Conservation (phyloP, 1,140 invertebrate species). For the Lordiphosa collinella region DNA sequence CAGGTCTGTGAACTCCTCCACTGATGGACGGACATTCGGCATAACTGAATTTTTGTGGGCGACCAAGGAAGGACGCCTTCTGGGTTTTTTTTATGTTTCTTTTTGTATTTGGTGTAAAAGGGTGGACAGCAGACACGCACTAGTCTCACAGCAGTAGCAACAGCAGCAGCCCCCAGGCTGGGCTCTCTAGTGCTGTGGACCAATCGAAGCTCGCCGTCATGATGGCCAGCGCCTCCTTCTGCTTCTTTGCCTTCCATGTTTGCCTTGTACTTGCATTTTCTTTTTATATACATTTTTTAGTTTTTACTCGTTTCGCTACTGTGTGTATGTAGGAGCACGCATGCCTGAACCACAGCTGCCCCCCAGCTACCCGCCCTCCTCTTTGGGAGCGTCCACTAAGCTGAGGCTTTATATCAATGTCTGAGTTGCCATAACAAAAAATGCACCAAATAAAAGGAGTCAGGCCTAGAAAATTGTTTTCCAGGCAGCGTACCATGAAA, state of each 20-base stretch:
- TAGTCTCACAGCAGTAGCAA: slow-evolving; percentile 33
- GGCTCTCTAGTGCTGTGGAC: slow-evolving; percentile 33
- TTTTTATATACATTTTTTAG: slow-evolving; percentile 76
- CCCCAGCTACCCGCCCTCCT: slow-evolving; percentile 2
- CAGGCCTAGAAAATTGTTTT: slow-evolving; percentile 71
- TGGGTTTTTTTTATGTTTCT: slow-evolving; percentile 20
- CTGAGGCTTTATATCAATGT: slow-evolving; percentile 69
- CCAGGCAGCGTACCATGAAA: slow-evolving; percentile 67
- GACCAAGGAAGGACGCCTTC: slow-evolving; percentile 35
- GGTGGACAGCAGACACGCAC: slow-evolving; percentile 56
- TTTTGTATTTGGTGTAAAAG: slow-evolving; percentile 14
- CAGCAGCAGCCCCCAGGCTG: slow-evolving; percentile 47
- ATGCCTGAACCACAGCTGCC: slow-evolving; percentile 43
- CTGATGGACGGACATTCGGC: too few species aligned
- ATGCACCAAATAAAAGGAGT: slow-evolving; percentile 27
- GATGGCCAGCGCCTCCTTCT: slow-evolving; percentile 21
- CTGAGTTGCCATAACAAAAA: slow-evolving; percentile 59
- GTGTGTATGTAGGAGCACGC: slow-evolving; percentile 45
- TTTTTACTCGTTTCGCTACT: slow-evolving; percentile 39
- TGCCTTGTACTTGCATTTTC: slow-evolving; percentile 68
- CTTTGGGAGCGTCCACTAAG: slow-evolving; percentile 2
- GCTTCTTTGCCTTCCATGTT: slow-evolving; percentile 33
- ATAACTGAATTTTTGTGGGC: slow-evolving; percentile 33
- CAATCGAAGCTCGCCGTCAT: slow-evolving; percentile 68
- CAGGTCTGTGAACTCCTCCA: slow-evolving; percentile 52